Percentiles rank a stretch among this genome's conserved stretches.
phyloP scores from a whole-genome alignment of 2,113 vertebrate species.

The Passerina amoena region DNA sequence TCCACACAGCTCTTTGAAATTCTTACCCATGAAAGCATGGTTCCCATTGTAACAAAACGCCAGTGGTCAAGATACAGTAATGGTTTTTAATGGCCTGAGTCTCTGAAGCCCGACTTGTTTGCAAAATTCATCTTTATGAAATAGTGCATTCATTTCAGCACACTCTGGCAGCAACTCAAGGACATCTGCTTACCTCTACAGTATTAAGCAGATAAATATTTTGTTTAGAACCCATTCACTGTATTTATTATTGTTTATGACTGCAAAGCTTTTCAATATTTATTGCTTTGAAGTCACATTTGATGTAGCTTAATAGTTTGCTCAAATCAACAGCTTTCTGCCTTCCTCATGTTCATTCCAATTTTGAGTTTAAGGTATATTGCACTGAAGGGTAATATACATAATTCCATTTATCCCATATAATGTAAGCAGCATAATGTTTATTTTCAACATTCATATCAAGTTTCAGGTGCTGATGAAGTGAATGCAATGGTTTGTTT shows the following conservation, averaged over 20 bases:
- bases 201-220: conserved; percentile 54
- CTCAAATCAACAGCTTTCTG: conserved; percentile 16
- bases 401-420: not conserved
- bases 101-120: conserved; percentile 20
- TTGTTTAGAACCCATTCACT: conserved; percentile 35
- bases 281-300: conserved; percentile 26
- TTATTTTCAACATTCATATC: not conserved
- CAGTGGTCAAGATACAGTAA: conserved; percentile 9
- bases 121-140: conserved; percentile 55
- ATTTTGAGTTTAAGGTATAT: not conserved
- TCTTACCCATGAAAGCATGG: not conserved
- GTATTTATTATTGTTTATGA: conserved; percentile 18
- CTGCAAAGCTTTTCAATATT: conserved; percentile 40
- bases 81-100: conserved; percentile 42
- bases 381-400: not conserved
- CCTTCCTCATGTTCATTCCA: not conserved
- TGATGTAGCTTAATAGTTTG: conserved; percentile 23
- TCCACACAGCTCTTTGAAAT: not conserved
- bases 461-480: not conserved
- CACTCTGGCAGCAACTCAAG: conserved; percentile 42
- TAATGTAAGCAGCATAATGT: not conserved
- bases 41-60: conserved; percentile 27
- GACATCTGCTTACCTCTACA: conserved; percentile 51
- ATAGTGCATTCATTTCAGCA: conserved; percentile 24
- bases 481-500: not conserved